Base-by-base conservation (phyloP, 2,113 vertebrate species). In the Scomber japonicus region DNA sequence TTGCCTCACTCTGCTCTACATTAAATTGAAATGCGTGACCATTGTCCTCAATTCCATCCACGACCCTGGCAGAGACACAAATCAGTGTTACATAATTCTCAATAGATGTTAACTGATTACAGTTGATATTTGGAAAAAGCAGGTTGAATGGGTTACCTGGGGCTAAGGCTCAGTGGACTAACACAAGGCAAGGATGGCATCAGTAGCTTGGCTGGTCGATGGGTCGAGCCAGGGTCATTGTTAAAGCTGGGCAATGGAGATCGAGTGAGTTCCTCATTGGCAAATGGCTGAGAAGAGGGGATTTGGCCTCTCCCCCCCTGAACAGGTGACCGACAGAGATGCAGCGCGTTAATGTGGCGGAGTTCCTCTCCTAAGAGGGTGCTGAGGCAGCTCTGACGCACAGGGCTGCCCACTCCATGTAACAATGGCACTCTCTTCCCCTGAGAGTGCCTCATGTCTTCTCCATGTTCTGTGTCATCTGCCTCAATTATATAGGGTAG, bases 1-100 rank as follows among this genome's bases (percentile, higher is more conserved):
- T 93, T 17, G 30, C 79, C 53, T 85, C 91, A 0, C 51, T 83
- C n/a, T 87, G 78, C 59, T 96, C 95, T 13, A 82, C 6, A 40
- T 95, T 95, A 86, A 98, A 97, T 31, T 94, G 95, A 95, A 97
- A 98, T 0, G 93, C 80, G 14, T 86, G 92, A 10, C 94, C 89
- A 0, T 96, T 94, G 84, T 98, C 97, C 81, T 99, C 98, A 44
- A 97, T 98, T 75, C 98, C 98, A 30, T 99, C 98, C 82, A 98
- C 98, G 10, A 99, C 94, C 88, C 98, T 99, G 67, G 40, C 50
- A 49, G 84, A 70, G n/a, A 76, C 14, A 88, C 27, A 74, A 85
- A 75, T 71, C 1, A 50, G 8, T 45, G 46, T 75, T 55, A 75
- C 4, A 15, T 40, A 0, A 56, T 54, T 70, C 17, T 64, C 5